A percentile compares a stretch with the other conserved stretches of the same genome.
Evolutionary conservation across 2,888 invertebrate species (phyloP).

Genomic region (Steinernema carpocapsae): DNA sequence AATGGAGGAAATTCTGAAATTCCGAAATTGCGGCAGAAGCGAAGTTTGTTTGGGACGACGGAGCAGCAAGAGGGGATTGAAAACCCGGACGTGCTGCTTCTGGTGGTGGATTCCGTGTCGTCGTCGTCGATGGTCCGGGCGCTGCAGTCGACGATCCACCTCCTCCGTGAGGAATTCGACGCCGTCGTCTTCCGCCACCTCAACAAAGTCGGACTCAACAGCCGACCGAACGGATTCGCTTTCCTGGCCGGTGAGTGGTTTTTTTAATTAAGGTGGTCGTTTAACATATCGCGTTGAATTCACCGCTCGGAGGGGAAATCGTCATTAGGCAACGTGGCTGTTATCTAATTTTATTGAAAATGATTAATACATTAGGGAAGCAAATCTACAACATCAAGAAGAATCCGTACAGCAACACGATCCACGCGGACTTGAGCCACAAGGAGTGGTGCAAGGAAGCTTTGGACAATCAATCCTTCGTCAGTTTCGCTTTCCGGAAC

Average conservation of each 20-base stretch:
- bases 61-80: background rate
- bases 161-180: conserved; percentile 40
- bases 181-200: conserved; percentile 53
- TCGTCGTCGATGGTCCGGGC: conserved; percentile 39
- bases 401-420: conserved; percentile 17
- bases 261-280: no score
- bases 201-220: conserved; percentile 59
- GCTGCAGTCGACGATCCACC: conserved; percentile 35
- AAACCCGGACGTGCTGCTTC: conserved; percentile 36
- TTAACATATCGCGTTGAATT: no score
- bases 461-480: conserved; percentile 33
- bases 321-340: no score
- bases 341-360: no score
- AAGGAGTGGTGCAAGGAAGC: conserved; percentile 34
- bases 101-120: conserved; percentile 42
- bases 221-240: conserved; percentile 56
- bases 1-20: background rate
- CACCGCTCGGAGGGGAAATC: no score
- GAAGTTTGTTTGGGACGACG: background rate
- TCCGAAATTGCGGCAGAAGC: background rate
- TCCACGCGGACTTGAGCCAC: background rate
- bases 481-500: conserved; percentile 35
- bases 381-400: conserved; percentile 30
- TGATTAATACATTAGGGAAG: background rate
- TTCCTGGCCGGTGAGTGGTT: conserved; percentile 41